Evolutionary conservation across 2,113 vertebrate species (phyloP).

Genomic region (Sclerurus mexicanus): DNA sequence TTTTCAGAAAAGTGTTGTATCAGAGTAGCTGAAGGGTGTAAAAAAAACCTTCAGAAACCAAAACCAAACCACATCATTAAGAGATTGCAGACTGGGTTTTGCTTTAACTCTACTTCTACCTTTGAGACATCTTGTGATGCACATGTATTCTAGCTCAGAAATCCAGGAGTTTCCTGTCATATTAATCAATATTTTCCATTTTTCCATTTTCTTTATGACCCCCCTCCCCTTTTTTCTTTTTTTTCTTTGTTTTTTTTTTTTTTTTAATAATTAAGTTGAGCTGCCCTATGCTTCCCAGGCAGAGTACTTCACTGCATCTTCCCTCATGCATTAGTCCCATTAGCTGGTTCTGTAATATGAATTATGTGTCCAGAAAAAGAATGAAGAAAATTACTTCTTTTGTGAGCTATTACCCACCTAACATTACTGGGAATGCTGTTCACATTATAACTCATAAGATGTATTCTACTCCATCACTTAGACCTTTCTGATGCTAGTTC

Average conservation of each 20-base stretch:
- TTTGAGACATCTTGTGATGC: rapidly evolving
- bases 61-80: neutral
- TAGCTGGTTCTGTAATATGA: neutral
- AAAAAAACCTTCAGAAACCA: neutral
- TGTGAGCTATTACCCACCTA: neutral
- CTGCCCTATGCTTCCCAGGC: neutral
- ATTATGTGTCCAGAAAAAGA: neutral
- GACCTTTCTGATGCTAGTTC: neutral
- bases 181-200: neutral
- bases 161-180: neutral
- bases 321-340: neutral
- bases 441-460: neutral
- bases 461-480: neutral
- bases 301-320: neutral
- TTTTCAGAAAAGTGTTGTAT: neutral
- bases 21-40: neutral
- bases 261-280: neutral
- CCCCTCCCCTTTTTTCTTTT: neutral
- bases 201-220: neutral
- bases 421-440: neutral
- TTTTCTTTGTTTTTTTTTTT: neutral
- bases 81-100: neutral
- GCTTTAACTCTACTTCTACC: neutral
- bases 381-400: neutral
- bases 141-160: neutral